Base-by-base conservation (phyloP, 2,797 vertebrate genomes). In the Aselliscus stoliczkanus region DNA sequence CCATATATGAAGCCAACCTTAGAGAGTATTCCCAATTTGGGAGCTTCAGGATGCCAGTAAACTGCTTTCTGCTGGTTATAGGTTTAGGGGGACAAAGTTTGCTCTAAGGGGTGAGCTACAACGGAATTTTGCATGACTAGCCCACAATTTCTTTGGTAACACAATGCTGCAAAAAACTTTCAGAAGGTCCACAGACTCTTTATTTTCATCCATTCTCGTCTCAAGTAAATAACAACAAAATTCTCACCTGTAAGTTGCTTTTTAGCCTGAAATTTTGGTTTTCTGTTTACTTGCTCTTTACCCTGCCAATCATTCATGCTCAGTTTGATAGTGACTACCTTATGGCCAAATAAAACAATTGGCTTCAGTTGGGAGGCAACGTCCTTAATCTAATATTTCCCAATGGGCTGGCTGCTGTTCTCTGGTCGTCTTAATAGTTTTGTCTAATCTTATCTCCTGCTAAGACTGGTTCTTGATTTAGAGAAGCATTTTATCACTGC, bases 351-450 rank as follows among this genome's bases (percentile, higher is more conserved):
- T 62, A 82, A 90, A 92, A 90, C 82, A 95, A 96, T 67, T 91
- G 86, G 47, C 39, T 94, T 94, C 64, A 84, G 69, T 69, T 73
- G 60, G 70, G 97, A 96, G 91, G 60, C 82, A 93, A 47, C 31
- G 88, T 72, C 54, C 76, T 94, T 93, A 97, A 97, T 96, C 90
- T 90, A 96, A 96, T 89, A 79, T 94, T 82, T 79, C 70, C 91
- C 79, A 90, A 42, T 56, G 44, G 90, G 62, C 81, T 90, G 93
- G 67, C 85, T 95, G 62, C 85, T 39, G 42, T 50, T 88, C 77
- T 95, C 94, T 88, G 77, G 54, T 34, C 52, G 81, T 91, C 88
- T 44, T 93, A 90, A 95, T 80, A 73, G 82, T 95, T 97, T 82
- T 94, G 52, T 92, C 85, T 85, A 85, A 50, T 75, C 52, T 96